These are phyloP conservation scores for Zeugodacus cucurbitae DNA, from an alignment of 1,140 invertebrate species.

Conservation along the genomic window DNA sequence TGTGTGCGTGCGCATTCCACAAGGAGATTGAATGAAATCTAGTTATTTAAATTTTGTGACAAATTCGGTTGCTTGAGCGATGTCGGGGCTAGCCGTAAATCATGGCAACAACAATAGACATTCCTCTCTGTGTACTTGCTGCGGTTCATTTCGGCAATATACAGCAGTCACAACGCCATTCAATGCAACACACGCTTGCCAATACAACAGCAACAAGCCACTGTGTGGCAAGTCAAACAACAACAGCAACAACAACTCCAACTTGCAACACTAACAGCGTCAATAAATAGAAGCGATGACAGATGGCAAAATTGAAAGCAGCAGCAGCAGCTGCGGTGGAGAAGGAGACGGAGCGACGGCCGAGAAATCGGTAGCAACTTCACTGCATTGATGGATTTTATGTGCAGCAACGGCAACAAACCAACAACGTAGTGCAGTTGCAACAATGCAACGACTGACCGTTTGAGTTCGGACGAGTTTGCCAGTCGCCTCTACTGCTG, in stretches of 20 bases:
- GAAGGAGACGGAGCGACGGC: neutral
- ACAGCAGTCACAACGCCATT: neutral
- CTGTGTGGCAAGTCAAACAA: neutral
- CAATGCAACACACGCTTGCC: neutral
- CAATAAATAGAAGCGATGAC: constrained; percentile 10
- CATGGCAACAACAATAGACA: constrained; percentile 14
- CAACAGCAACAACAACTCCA: neutral
- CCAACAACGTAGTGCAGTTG: neutral
- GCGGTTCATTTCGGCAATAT: neutral
- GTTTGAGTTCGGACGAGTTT: neutral
- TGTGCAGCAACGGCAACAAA: neutral
- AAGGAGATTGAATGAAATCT: neutral
- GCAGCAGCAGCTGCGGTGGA: neutral
- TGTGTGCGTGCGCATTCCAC: neutral
- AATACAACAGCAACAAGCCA: neutral
- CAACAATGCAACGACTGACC: neutral
- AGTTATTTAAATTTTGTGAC: constrained; percentile 9
- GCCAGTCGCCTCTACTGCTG: neutral
- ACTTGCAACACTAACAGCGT: neutral
- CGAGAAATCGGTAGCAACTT: neutral
- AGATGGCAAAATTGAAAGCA: neutral
- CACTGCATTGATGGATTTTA: constrained; percentile 27
- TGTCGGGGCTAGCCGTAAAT: neutral
- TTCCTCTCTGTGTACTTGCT: neutral
- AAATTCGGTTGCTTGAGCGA: constrained; percentile 10